Percentiles rank a stretch among this genome's conserved stretches.
Conservation (phyloP, 1,140 invertebrate species). For the Chionoecetes opilio region DNA sequence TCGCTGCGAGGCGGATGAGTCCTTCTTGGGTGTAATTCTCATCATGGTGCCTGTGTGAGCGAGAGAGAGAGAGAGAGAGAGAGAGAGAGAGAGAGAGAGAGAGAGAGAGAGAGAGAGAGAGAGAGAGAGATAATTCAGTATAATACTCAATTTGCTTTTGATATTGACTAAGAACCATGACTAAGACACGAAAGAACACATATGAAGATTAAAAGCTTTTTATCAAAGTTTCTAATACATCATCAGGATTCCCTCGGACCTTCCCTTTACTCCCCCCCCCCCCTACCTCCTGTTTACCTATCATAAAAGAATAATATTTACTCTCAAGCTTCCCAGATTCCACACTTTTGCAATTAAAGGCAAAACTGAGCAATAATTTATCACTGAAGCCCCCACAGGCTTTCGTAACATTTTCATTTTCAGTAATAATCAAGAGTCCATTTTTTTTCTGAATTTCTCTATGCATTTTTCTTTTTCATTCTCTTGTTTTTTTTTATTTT, state of each 20-base stretch:
- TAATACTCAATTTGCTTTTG: neutral
- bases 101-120: no score
- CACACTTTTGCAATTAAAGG: neutral
- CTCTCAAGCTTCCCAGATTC: neutral
- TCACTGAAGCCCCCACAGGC: no score
- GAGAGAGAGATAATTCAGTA: no score
- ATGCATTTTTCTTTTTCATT: no score
- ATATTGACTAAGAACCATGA: neutral
- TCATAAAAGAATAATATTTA: slow-evolving; percentile 18
- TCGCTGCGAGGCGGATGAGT: neutral
- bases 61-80: slow-evolving; percentile 6
- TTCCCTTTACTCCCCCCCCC: neutral
- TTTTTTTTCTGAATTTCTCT: no score
- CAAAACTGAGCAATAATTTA: neutral
- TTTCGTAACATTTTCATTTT: neutral
- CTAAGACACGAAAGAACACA: neutral
- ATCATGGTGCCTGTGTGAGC: neutral
- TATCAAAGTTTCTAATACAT: neutral
- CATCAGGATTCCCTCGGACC: neutral
- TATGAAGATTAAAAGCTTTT: neutral
- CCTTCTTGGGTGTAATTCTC: neutral
- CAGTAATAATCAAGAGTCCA: no score
- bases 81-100: no score
- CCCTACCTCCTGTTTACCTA: no score
- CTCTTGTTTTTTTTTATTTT: no score